Conservation (phyloP, 2,113 vertebrate genomes). For the Loxodonta africana region DNA sequence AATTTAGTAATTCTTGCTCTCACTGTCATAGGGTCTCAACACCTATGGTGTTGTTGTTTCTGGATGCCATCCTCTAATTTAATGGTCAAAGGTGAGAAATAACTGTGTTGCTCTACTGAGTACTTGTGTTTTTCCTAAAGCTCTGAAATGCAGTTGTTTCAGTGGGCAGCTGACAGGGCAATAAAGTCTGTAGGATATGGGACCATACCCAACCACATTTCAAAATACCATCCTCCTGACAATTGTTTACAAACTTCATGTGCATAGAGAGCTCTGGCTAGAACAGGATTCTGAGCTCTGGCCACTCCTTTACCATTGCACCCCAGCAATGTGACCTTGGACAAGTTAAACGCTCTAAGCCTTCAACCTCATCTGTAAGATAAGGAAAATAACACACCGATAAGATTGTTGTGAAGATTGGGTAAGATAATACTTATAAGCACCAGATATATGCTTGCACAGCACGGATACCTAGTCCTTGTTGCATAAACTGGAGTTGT, state of each 20-base stretch:
- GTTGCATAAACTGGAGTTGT: not conserved
- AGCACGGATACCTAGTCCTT: not conserved
- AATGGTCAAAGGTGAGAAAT: not conserved
- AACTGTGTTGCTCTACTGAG: not conserved
- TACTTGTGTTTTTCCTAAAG: not conserved
- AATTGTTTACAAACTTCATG: not conserved
- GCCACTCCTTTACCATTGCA: accelerated
- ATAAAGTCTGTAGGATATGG: not conserved
- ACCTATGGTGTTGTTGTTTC: not conserved
- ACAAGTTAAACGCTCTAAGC: not conserved
- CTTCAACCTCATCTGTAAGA: not conserved
- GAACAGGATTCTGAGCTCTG: not conserved
- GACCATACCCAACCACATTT: not conserved
- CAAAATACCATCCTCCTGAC: not conserved
- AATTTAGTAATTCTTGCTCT: not conserved
- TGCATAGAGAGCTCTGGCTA: too few relatives aligned
- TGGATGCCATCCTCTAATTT: not conserved
- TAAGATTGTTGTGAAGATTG: not conserved
- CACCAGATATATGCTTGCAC: not conserved
- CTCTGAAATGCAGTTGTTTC: not conserved
- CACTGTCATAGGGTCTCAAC: not conserved
- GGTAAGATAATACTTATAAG: not conserved
- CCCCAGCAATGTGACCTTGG: accelerated
- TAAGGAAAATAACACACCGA: not conserved
- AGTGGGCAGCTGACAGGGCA: not conserved